These are phyloP conservation scores for Pandemis cinnamomeana DNA, from an alignment of 2,888 invertebrate genomes.

Conservation along the genomic window DNA sequence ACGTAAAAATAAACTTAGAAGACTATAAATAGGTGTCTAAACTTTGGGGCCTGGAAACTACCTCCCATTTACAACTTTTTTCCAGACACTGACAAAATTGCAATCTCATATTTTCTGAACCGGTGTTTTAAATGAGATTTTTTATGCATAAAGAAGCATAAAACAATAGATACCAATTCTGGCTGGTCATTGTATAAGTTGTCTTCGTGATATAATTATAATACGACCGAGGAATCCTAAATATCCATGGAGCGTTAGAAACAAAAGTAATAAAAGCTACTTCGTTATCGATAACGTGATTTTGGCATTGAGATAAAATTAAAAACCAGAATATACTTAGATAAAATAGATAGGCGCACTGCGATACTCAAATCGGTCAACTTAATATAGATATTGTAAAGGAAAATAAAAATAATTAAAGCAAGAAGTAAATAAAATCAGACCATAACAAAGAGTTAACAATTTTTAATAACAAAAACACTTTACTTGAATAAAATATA, in stretches of 20 bases:
- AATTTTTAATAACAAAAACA: constrained; percentile 3
- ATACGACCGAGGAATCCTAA: background rate
- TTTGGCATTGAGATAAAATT: constrained; percentile 5
- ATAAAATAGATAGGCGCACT: background rate
- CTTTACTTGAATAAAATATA: background rate
- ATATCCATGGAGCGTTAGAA: background rate
- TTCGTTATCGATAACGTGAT: background rate
- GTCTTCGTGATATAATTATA: background rate
- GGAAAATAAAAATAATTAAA: background rate
- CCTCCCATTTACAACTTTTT: too few relatives aligned
- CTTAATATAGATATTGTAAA: background rate
- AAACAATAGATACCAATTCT: too few relatives aligned
- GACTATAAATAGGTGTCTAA: too few relatives aligned
- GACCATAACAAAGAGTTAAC: background rate
- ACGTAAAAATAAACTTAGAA: too few relatives aligned
- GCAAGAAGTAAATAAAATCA: background rate
- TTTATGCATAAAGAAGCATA: too few relatives aligned
- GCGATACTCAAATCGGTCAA: background rate
- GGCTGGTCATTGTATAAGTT: too few relatives aligned
- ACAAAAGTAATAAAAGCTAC: background rate
- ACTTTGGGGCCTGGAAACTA: too few relatives aligned
- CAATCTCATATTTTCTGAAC: too few relatives aligned
- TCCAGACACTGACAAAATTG: too few relatives aligned
- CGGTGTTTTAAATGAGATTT: too few relatives aligned
- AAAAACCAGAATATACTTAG: background rate